These are phyloP conservation scores for Sclerodermus sp. DNA, from an alignment of 2,888 invertebrate species.

Conservation along the genomic window DNA sequence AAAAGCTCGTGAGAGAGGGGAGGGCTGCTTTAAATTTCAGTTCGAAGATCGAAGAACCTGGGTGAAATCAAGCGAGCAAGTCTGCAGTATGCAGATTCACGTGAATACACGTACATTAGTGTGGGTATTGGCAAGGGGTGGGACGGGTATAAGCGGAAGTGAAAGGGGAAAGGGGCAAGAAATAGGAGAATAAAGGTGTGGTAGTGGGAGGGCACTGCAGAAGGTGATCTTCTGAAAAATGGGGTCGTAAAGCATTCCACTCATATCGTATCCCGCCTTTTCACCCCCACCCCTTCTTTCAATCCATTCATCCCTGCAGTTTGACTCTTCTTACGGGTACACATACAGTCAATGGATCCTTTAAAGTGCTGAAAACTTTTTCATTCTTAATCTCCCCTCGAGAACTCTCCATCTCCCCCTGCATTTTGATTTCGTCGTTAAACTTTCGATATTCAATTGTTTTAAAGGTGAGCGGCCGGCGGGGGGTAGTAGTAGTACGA, in stretches of 20 bases:
- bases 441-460: too few relatives aligned
- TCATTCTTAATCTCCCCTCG: too few relatives aligned
- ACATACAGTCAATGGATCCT: too few relatives aligned
- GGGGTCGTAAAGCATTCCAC: slow-evolving; percentile 47
- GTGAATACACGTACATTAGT: slow-evolving; percentile 11
- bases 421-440: too few relatives aligned
- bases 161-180: slow-evolving; percentile 7
- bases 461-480: too few relatives aligned
- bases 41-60: slow-evolving; percentile 42
- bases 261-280: slow-evolving; percentile 41
- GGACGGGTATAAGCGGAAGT: slow-evolving; percentile 13
- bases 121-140: slow-evolving; percentile 2
- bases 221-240: slow-evolving; percentile 48
- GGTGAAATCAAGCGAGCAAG: slow-evolving; percentile 40
- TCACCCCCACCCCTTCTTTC: slow-evolving; percentile 15
- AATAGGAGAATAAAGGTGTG: slow-evolving; percentile 8
- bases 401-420: too few relatives aligned
- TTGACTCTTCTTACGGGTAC: too few relatives aligned
- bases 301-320: neutral
- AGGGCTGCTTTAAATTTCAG: slow-evolving; percentile 44
- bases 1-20: slow-evolving; percentile 11
- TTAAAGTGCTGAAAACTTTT: too few relatives aligned
- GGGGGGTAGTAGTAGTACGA: too few relatives aligned
- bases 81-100: slow-evolving; percentile 43
- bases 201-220: slow-evolving; percentile 11